Percentiles rank a stretch among this genome's conserved stretches.
phyloP scores from a whole-genome alignment of 2,113 vertebrate genomes.

The Gallinago paraguaiae region DNA sequence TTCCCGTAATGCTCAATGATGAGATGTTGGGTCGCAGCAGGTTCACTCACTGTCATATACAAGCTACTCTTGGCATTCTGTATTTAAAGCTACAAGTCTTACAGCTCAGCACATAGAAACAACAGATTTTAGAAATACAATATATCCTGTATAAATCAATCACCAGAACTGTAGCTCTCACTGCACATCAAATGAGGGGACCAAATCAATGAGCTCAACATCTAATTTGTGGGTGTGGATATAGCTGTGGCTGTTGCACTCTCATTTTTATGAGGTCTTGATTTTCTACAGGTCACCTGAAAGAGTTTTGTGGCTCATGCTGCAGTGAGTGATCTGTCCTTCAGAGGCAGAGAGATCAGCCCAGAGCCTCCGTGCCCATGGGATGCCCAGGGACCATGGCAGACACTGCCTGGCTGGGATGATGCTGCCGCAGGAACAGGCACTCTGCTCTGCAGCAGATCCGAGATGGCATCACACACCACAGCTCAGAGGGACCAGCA shows the following conservation, averaged over 20 bases:
- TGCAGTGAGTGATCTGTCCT: neutral
- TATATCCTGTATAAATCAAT: neutral
- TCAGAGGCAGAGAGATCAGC: neutral
- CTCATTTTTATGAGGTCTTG: neutral
- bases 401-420: fast-evolving
- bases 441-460: too few relatives aligned
- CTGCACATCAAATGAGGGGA: neutral
- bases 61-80: neutral
- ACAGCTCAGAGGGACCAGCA: neutral
- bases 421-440: fast-evolving
- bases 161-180: neutral
- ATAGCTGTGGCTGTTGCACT: too few relatives aligned
- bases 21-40: neutral
- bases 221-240: fast-evolving
- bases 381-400: neutral
- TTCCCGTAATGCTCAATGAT: neutral
- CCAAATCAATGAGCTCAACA: neutral
- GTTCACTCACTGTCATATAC: fast-evolving
- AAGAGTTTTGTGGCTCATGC: neutral
- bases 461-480: fast-evolving
- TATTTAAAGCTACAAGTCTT: neutral
- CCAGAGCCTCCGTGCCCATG: fast-evolving
- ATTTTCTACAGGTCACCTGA: neutral
- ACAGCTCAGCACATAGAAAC: neutral
- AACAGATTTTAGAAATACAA: fast-evolving